Evolutionary conservation across 2,888 invertebrate species (phyloP), one percentile per base, ranked within the genome.

Genomic region (Ditula angustiorana): DNA sequence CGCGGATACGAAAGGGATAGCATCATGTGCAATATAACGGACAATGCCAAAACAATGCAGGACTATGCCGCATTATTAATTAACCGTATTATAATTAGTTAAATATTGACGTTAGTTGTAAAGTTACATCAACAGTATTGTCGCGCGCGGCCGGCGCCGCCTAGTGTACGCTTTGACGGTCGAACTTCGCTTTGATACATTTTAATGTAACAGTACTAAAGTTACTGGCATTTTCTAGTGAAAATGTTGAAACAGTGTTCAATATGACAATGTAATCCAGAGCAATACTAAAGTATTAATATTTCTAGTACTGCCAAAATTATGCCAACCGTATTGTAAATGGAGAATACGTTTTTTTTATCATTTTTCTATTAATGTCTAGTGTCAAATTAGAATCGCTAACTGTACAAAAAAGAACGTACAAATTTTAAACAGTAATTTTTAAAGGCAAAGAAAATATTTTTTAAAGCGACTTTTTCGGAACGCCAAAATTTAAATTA

Each of bases 211-310:
- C 71, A 70, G 68, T 69, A 73, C 73, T 76, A 69, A 71, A 68
- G 74, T 74, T 78, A 78, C 75, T 74, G 77, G 72, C 82, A 75
- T 81, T 81, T 78, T 82, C 82, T 78, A 81, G 81, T 72, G 86
- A 76, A 78, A 78, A 81, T 80, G 83, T 75, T 79, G 79, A 78
- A 80, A 79, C 89, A 81, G 92, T 92, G 92, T 92, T 92, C 91
- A 91, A 85, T 76, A 85, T 84, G 91, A 92, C 91, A 90, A 92
- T 92, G 92, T 92, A 92, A 91, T 85, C 83, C 92, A 89, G 90
- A 92, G 92, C 92, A 92, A 92, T 92, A 92, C 90, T 92, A 92
- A 92, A 90, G 88, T 92, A 91, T 92, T 91, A 85, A 90, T 92
- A 86, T 92, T 84, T 90, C 88, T 91, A 91, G 91, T 90, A 90